Conservation (phyloP, 1,140 invertebrate species). For the Brachionus calyciflorus region DNA sequence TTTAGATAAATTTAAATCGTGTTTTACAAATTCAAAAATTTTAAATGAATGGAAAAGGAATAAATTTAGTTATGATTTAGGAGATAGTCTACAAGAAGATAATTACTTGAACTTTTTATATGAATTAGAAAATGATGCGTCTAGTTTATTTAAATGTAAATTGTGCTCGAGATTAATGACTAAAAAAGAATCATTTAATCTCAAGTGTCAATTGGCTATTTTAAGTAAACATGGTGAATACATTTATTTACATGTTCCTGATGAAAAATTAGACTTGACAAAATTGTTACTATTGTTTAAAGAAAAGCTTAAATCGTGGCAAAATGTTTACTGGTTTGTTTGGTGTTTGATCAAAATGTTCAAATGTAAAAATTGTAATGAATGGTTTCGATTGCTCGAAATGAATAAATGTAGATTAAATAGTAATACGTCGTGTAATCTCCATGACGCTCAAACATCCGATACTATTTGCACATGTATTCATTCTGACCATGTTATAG, state of each 20-base stretch:
- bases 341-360: slow-evolving; percentile 65
- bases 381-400: slow-evolving; percentile 36
- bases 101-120: slow-evolving; percentile 68
- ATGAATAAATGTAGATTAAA: slow-evolving; percentile 27
- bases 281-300: slow-evolving; percentile 72
- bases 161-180: slow-evolving; percentile 35
- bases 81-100: slow-evolving; percentile 69
- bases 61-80: slow-evolving; percentile 57
- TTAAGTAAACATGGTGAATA: slow-evolving; percentile 44
- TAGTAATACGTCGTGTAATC: not conserved
- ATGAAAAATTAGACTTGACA: slow-evolving; percentile 73
- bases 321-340: slow-evolving; percentile 79
- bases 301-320: slow-evolving; percentile 74
- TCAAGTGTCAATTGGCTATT: slow-evolving; percentile 27
- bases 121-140: slow-evolving; percentile 63
- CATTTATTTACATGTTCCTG: slow-evolving; percentile 62
- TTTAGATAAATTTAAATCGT: slow-evolving; percentile 70
- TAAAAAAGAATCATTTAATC: slow-evolving; percentile 21
- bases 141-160: slow-evolving; percentile 40
- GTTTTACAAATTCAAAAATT: slow-evolving; percentile 67
- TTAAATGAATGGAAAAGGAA: slow-evolving; percentile 63
- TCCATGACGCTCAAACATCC: not conserved
- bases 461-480: slow-evolving; percentile 14
- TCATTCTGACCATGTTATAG: slow-evolving; percentile 39
- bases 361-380: slow-evolving; percentile 41